phyloP scores from a whole-genome alignment of 2,888 invertebrate species.

The Microplitis manilae region DNA sequence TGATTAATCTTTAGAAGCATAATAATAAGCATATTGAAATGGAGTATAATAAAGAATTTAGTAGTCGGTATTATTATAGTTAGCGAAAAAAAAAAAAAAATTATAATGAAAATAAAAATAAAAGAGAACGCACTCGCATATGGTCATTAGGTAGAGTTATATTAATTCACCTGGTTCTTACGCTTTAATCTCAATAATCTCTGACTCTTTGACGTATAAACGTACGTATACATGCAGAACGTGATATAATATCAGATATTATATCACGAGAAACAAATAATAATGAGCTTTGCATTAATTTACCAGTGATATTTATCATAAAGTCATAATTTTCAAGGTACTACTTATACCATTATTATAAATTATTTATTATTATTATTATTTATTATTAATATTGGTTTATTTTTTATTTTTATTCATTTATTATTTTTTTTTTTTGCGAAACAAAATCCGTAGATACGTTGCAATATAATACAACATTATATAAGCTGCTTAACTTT shows the following conservation, averaged over 20 bases:
- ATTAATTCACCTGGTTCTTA: background rate
- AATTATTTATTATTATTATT: background rate
- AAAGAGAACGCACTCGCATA: background rate
- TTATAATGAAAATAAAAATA: background rate
- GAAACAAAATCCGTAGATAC: constrained; percentile 6
- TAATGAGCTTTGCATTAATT: background rate
- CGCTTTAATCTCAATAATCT: background rate
- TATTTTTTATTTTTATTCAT: background rate
- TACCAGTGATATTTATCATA: background rate
- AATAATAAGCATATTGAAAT: background rate
- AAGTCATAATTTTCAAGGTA: background rate
- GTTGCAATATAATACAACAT: constrained; percentile 6
- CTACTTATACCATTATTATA: background rate
- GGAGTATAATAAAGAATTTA: background rate
- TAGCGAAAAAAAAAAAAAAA: background rate
- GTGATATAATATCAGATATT: background rate
- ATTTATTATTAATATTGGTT: background rate
- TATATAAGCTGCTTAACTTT: background rate
- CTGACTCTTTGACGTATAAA: background rate
- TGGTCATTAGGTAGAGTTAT: background rate
- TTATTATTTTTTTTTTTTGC: background rate
- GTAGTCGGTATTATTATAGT: background rate
- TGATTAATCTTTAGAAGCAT: background rate
- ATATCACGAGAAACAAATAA: background rate
- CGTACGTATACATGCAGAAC: background rate